A percentile compares a stretch with the other conserved stretches of the same genome.
Conservation (phyloP, 2,888 invertebrate genomes). For the Agrotis puta region DNA sequence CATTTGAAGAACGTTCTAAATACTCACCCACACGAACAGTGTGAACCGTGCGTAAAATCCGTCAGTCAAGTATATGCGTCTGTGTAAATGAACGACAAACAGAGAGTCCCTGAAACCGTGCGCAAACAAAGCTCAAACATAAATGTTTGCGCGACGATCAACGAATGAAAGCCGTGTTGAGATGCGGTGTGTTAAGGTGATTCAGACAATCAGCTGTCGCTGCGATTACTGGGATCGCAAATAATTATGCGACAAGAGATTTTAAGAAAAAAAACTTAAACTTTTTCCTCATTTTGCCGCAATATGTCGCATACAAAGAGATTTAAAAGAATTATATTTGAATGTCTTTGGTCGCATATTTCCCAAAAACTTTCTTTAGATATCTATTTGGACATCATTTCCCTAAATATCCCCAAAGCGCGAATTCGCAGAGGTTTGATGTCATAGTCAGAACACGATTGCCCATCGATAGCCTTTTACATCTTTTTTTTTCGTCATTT, state of each 20-base stretch:
- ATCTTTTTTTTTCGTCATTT: too few species aligned
- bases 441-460: too few species aligned
- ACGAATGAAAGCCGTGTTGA: slow-evolving; percentile 63
- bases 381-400: background rate
- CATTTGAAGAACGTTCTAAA: slow-evolving; percentile 12
- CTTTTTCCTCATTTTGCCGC: too few species aligned
- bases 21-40: slow-evolving; percentile 13
- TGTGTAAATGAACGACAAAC: slow-evolving; percentile 63
- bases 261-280: background rate
- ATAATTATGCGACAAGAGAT: too few species aligned
- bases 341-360: too few species aligned
- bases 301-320: too few species aligned
- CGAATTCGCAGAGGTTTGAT: too few species aligned
- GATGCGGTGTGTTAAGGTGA: slow-evolving; percentile 46
- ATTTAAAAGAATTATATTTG: too few species aligned
- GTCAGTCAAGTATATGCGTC: slow-evolving; percentile 48
- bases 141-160: slow-evolving; percentile 66
- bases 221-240: background rate
- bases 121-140: slow-evolving; percentile 62
- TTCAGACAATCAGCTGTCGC: slow-evolving; percentile 40
- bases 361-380: background rate
- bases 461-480: too few species aligned
- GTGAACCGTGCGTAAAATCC: slow-evolving; percentile 41
- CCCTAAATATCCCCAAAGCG: background rate
- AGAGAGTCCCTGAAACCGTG: slow-evolving; percentile 51